These are phyloP conservation scores for Geothlypis trichas DNA, from an alignment of 2,113 vertebrate species.

Conservation along the genomic window DNA sequence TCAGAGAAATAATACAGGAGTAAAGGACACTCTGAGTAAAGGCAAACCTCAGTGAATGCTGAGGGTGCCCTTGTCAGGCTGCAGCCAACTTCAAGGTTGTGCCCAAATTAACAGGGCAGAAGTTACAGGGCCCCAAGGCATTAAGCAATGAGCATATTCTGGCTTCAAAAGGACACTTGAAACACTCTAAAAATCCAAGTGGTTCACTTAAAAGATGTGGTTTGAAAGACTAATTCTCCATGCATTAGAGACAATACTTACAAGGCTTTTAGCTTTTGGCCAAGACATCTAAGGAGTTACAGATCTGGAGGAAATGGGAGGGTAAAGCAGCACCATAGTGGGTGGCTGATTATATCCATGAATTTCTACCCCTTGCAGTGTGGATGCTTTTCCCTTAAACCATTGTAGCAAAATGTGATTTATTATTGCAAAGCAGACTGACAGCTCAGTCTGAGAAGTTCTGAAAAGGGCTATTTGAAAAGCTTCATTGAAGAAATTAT, in stretches of 20 bases:
- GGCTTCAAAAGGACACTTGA: not conserved
- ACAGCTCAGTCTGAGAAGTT: not conserved
- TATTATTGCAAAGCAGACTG: not conserved
- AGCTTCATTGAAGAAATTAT: conserved; percentile 7
- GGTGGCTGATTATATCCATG: not conserved
- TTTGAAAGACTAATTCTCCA: not conserved
- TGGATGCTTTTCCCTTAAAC: not conserved
- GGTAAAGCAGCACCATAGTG: not conserved
- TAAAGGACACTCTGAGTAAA: not conserved
- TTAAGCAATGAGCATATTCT: not conserved
- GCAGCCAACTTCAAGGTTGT: not conserved
- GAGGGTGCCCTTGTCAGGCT: not conserved
- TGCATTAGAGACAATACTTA: not conserved
- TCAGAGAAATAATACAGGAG: not conserved
- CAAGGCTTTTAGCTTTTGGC: not conserved
- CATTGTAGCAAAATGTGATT: not conserved
- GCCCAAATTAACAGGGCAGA: not conserved
- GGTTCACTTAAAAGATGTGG: not conserved
- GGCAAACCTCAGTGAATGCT: not conserved
- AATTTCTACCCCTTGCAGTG: not conserved
- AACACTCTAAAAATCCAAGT: not conserved
- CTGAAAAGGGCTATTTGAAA: not conserved
- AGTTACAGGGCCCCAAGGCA: not conserved
- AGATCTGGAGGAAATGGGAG: not conserved
- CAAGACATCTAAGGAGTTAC: not conserved